Conservation (phyloP, 2,113 vertebrate genomes). For the Serilophus lunatus region DNA sequence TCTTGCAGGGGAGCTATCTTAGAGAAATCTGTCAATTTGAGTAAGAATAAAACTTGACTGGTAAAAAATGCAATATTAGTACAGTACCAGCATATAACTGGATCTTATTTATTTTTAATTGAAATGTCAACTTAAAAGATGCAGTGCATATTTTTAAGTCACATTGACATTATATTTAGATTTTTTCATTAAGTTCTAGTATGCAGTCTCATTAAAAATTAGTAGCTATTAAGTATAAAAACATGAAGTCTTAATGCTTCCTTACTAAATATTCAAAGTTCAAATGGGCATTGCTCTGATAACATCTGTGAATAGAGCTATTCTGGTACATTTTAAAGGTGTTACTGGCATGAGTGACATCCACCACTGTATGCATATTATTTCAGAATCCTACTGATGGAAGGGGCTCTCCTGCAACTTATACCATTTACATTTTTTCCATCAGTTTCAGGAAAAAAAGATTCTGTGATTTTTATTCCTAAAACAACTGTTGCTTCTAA, state of each 20-base stretch:
- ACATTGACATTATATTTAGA: constrained; percentile 11
- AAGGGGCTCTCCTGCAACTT: not conserved
- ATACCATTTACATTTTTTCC: not conserved
- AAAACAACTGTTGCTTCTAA: not conserved
- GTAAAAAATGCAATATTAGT: not conserved
- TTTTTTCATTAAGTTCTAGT: constrained; percentile 25
- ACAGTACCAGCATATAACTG: not conserved
- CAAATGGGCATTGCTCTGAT: not conserved
- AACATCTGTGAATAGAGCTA: constrained; percentile 10
- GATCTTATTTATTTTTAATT: constrained; percentile 3
- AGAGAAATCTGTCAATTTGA: not conserved
- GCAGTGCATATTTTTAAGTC: not conserved
- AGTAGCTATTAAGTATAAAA: not conserved
- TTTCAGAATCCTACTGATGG: constrained; percentile 6
- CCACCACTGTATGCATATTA: not conserved
- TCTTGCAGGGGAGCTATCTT: not conserved
- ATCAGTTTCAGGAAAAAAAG: not conserved
- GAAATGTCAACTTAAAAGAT: not conserved
- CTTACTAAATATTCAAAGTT: constrained; percentile 54
- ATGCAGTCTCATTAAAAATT: not conserved
- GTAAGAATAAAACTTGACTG: not conserved
- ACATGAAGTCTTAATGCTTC: constrained; percentile 19
- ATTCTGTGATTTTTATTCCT: not conserved
- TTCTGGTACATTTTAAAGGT: constrained; percentile 35
- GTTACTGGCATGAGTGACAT: constrained; percentile 44